Percentiles rank a stretch among this genome's conserved stretches.
Evolutionary conservation across 2,113 vertebrate species (phyloP).

Genomic region (Tylochromis polylepis): DNA sequence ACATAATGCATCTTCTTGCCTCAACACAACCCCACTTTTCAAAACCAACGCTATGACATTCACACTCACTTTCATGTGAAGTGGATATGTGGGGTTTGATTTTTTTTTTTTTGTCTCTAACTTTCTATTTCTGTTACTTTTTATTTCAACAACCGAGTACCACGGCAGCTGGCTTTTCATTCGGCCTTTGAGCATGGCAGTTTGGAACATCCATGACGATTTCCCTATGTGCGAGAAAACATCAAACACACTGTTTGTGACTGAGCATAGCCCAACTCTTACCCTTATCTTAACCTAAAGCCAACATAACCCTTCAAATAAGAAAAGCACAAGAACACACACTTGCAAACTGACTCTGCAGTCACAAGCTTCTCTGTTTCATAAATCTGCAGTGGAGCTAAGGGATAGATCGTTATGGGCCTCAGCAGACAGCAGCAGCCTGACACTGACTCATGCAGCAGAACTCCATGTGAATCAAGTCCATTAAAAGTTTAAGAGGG

Average conservation of each 20-base stretch:
- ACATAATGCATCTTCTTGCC: neutral
- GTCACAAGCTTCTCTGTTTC: neutral
- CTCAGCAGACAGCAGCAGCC: neutral
- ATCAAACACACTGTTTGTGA: neutral
- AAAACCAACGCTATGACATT: neutral
- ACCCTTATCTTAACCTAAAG: neutral
- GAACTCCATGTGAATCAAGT: neutral
- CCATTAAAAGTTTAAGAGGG: neutral
- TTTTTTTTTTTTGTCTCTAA: neutral
- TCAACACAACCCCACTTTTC: neutral
- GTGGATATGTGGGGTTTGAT: neutral
- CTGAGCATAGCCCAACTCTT: neutral
- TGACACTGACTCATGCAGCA: conserved; percentile 32
- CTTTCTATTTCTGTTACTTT: neutral
- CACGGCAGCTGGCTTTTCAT: neutral
- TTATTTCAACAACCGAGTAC: neutral
- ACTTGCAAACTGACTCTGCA: neutral
- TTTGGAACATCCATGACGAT: neutral
- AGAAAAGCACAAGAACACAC: neutral
- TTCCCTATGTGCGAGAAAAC: neutral
- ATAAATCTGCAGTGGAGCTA: neutral
- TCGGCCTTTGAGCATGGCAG: neutral
- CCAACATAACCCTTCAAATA: neutral
- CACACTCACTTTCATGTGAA: neutral
- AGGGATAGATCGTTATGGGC: neutral